Percentiles rank a stretch among this genome's conserved stretches.
Conservation (phyloP, 2,888 invertebrate genomes). For the Drosophila maculinotata region DNA sequence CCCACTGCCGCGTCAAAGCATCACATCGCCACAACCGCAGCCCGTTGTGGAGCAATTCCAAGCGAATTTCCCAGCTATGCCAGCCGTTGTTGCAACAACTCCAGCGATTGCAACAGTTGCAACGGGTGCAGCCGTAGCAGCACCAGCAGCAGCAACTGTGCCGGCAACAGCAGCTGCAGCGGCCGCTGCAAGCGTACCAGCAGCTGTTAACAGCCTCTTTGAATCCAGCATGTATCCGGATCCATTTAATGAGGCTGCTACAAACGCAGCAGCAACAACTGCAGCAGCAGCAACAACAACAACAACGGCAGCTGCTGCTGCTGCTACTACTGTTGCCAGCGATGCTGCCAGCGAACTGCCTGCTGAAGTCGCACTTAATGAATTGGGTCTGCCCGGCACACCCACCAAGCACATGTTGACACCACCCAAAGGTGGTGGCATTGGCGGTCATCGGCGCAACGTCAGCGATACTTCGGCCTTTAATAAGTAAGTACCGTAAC, state of each 20-base stretch:
- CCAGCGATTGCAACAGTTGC: conserved; percentile 11
- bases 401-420: conserved; percentile 82
- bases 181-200: conserved; percentile 38
- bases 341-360: conserved; percentile 30
- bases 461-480: conserved; percentile 94
- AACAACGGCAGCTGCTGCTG: conserved; percentile 21
- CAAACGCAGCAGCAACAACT: conserved; percentile 19
- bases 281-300: conserved; percentile 36
- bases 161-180: conserved; percentile 85
- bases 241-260: conserved; percentile 87
- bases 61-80: conserved; percentile 83
- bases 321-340: conserved; percentile 46
- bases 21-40: conserved; percentile 84
- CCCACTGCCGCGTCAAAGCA: conserved; percentile 85
- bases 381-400: conserved; percentile 51
- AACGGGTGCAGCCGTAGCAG: conserved; percentile 16
- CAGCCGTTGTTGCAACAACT: conserved; percentile 33
- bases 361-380: conserved; percentile 20
- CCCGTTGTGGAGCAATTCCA: conserved; percentile 84
- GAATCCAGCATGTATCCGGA: conserved; percentile 89
- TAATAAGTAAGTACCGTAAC: conserved; percentile 88
- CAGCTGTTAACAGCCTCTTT: conserved; percentile 87
- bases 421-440: conserved; percentile 75
- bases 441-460: conserved; percentile 90
- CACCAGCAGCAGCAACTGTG: conserved; percentile 32